Evolutionary conservation across 2,888 invertebrate species (phyloP).

Genomic region (Carterocephalus palaemon): DNA sequence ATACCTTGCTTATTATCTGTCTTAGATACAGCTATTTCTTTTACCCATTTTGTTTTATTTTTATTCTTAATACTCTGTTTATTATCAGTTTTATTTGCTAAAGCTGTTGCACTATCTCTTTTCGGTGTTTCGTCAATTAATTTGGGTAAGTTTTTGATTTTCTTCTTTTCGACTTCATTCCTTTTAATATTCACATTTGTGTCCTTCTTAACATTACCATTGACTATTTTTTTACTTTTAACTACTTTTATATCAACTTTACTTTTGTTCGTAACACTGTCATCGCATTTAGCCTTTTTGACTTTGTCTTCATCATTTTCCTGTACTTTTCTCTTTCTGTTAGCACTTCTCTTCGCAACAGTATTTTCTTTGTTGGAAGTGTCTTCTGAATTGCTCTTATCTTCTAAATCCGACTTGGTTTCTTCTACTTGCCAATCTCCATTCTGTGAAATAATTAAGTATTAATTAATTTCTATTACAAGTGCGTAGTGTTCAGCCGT

Average conservation of each 20-base stretch:
- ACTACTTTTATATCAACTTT: conserved; percentile 25
- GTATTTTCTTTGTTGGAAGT: conserved; percentile 48
- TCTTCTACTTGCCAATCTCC: conserved; percentile 56
- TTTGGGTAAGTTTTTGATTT: conserved; percentile 10
- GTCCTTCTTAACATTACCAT: conserved; percentile 18
- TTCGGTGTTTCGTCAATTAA: conserved; percentile 9
- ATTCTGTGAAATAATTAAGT: conserved; percentile 41
- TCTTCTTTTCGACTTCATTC: conserved; percentile 25
- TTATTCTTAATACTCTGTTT: conserved; percentile 1
- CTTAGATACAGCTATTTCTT: too few species aligned
- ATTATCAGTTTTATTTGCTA: conserved; percentile 14
- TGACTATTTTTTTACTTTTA: conserved; percentile 19
- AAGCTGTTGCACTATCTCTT: conserved; percentile 6
- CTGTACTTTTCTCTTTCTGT: conserved; percentile 34
- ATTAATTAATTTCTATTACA: neutral
- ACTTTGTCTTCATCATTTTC: conserved; percentile 23
- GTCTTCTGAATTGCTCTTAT: conserved; percentile 38
- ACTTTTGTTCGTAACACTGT: conserved; percentile 22
- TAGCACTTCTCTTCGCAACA: conserved; percentile 38
- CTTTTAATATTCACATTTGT: conserved; percentile 24
- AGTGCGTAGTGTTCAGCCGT: too few species aligned
- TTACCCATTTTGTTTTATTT: too few species aligned
- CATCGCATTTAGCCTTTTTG: conserved; percentile 29
- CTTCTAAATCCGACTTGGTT: conserved; percentile 35
- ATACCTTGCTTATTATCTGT: conserved; percentile 3